Evolutionary conservation across 2,888 invertebrate species (phyloP), one percentile per base, ranked within the genome.

Genomic region (Drosophila antonietae): DNA sequence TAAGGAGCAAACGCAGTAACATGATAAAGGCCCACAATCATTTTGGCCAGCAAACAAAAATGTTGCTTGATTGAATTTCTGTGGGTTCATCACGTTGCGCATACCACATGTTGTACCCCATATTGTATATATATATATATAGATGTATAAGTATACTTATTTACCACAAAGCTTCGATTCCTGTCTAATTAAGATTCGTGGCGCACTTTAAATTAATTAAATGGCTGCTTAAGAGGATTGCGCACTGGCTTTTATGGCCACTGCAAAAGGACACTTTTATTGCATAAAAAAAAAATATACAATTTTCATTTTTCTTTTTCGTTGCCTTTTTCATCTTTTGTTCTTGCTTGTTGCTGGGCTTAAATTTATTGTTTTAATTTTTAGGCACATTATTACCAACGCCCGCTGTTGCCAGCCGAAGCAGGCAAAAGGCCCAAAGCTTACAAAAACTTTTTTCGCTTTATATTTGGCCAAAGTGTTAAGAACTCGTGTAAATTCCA

Each of bases 401-500:
- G 66, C 73, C 73, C 69, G 74, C 66, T 75, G 61, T 68, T 33
- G 56, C 43, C 58, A 37, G 52, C n/a, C 47, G 51, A 8, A 14
- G 18, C 51, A 46, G 37, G 46, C 52, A 52, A 59, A 62, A 37
- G 65, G 46, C 63, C 46, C 43, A 28, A 23, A 14, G 37, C 67
- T 63, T 53, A 15, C n/a, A 14, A 23, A 64, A 85, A 87, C 73
- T 73, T 80, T 77, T 6, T 35, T n/a, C 31, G 23, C 49, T n/a
- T 31, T n/a, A 20, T n/a, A 49, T 31, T 51, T 51, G 33, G 56
- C 47, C 58, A 81, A 86, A 89, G 88, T 88, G 88, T 88, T 89
- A 77, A 71, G 74, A 88, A 59, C 79, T 87, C 89, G 81, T 88
- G 88, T 84, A 83, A 89, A 89, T 88, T 82, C 81, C 88, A 86